These are phyloP conservation scores for Acleris laterana DNA, from an alignment of 2,888 invertebrate species.

Conservation along the genomic window DNA sequence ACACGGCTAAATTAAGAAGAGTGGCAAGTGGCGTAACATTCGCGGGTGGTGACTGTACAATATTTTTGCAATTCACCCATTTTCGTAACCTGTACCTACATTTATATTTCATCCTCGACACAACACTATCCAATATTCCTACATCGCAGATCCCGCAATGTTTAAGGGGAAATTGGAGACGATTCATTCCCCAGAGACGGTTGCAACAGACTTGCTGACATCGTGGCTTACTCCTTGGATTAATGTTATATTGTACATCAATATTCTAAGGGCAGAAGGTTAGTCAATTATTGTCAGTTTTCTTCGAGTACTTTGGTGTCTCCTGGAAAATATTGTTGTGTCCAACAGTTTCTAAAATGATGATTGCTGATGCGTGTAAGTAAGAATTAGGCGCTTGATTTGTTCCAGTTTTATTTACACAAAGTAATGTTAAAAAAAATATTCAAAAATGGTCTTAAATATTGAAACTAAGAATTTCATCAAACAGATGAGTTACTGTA, in stretches of 20 bases:
- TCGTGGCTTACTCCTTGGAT: constrained; percentile 38
- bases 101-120: not conserved
- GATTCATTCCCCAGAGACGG: constrained; percentile 39
- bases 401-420: no score
- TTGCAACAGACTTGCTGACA: constrained; percentile 34
- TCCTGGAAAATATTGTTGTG: no score
- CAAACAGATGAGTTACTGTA: constrained; percentile 10
- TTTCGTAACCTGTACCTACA: not conserved
- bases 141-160: constrained; percentile 45
- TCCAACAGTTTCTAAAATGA: no score
- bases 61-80: no score
- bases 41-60: no score
- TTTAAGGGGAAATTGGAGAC: constrained; percentile 58
- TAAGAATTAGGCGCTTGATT: no score
- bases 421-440: no score
- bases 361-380: no score
- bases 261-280: constrained; percentile 6
- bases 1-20: no score
- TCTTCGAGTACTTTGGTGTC: not conserved
- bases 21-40: no score
- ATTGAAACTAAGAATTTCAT: no score
- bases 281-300: not conserved
- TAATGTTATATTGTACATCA: constrained; percentile 32
- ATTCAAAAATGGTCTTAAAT: no score
- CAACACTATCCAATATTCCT: constrained; percentile 38